Base-by-base conservation (phyloP, 2,113 vertebrate species). In the Dipodomys ordii region DNA sequence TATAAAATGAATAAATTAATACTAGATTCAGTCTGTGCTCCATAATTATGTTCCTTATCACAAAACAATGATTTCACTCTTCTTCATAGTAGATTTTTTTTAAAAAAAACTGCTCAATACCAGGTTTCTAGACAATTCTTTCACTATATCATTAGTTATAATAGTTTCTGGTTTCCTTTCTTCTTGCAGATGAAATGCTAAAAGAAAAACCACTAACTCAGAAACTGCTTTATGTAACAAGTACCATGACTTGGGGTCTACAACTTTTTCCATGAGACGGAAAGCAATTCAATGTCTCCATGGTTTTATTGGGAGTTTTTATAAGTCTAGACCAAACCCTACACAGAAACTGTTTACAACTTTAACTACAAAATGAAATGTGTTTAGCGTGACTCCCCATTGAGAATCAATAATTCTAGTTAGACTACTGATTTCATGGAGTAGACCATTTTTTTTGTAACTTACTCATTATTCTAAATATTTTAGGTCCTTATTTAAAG, bases 241-340 rank as follows among this genome's bases (percentile, higher is more conserved):
- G 60, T 74, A 80, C 7, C 49, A 67, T 49, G 67, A 85, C 74
- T 94, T 92, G 62, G 39, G 67, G 72, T 93, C 95, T 86, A 82
- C 73, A 89, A 60, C 32, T 90, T 96, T 97, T 96, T 96, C 94
- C 95, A 88, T 49, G 79, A 96, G 95, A 95, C 94, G 53, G 96
- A 96, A 97, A 96, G 95, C 92, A 96, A 90, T 72, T 96, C 84
- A 93, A 94, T 96, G 95, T 97, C 93, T 96, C 97, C 81, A n/a
- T 88, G 88, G 44, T 81, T 97, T 97, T 97, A 96, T 93, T 96
- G 94, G 91, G 91, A 86, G 46, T 76, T 97, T 97, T 97, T 97
- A 97, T 96, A 96, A 96, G 96, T 97, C 97, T 97, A 97, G 97
- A 97, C 97, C 95, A 96, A 97, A 95, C 87, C 69, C 62, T 95